Conservation (phyloP, 2,888 invertebrate species). For the Deilephila elpenor region DNA sequence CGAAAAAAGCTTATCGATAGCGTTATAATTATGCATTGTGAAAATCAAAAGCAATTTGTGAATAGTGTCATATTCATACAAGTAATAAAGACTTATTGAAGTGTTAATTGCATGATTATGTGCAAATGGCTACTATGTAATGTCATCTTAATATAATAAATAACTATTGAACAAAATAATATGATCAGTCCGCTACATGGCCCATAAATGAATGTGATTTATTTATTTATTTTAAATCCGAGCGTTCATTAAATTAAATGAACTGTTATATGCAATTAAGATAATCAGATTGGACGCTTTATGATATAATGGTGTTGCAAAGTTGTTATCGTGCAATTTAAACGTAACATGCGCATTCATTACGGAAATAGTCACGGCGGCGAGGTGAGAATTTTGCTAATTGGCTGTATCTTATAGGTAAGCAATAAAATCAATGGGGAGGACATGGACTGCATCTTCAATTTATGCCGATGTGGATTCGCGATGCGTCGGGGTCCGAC, state of each 20-base stretch:
- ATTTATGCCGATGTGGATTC: conserved; percentile 81
- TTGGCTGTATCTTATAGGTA: conserved; percentile 78
- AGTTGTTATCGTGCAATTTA: conserved; percentile 56
- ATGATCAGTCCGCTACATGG: not conserved
- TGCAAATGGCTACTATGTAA: too few species aligned
- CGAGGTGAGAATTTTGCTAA: conserved; percentile 76
- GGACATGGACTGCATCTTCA: conserved; percentile 82
- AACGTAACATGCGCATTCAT: conserved; percentile 63
- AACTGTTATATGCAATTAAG: conserved; percentile 21
- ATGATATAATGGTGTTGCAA: conserved; percentile 48
- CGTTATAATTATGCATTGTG: not conserved
- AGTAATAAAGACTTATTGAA: not conserved
- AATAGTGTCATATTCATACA: not conserved
- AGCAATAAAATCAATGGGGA: conserved; percentile 81
- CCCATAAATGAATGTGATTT: not conserved
- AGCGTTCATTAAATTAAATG: not conserved
- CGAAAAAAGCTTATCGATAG: not conserved
- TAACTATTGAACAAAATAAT: not conserved
- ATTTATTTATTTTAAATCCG: not conserved
- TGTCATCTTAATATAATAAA: too few species aligned
- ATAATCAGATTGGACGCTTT: conserved; percentile 38
- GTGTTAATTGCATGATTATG: too few species aligned
- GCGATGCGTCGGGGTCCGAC: conserved; percentile 78
- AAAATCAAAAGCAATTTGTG: too few species aligned
- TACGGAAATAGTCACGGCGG: conserved; percentile 70